Evolutionary conservation across 2,797 vertebrate species (phyloP).

Genomic region (Varecia variegata): DNA sequence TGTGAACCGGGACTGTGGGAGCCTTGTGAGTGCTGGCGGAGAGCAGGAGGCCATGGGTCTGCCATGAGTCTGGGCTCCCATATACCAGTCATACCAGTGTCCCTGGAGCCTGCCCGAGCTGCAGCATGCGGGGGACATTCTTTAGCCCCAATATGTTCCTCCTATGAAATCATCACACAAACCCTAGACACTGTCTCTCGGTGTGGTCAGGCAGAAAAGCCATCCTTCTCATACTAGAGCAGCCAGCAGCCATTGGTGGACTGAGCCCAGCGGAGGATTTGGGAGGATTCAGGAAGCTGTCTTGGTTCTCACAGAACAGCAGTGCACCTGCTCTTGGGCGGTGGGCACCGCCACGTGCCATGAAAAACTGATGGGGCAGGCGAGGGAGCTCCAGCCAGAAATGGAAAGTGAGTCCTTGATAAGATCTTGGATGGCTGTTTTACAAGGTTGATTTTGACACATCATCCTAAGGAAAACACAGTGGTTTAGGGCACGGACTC

Average conservation of each 20-base stretch:
- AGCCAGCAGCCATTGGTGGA: background rate
- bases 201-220: background rate
- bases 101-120: accelerated
- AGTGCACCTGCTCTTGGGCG: background rate
- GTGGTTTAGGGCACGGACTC: background rate
- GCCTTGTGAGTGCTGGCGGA: background rate
- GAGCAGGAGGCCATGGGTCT: background rate
- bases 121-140: background rate
- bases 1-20: background rate
- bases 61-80: background rate
- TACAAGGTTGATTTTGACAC: background rate
- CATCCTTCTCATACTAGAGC: background rate
- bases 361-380: background rate
- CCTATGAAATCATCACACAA: background rate
- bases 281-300: background rate
- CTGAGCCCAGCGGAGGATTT: background rate
- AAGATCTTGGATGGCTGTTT: background rate
- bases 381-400: background rate
- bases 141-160: background rate
- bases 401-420: background rate
- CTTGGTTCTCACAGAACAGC: background rate
- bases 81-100: accelerated
- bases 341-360: background rate
- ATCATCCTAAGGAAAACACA: background rate
- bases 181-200: background rate